Percentiles rank a stretch among this genome's conserved stretches.
These are phyloP conservation scores for Bombus superbus DNA, from an alignment of 1,140 invertebrate species.

Conservation along the genomic window DNA sequence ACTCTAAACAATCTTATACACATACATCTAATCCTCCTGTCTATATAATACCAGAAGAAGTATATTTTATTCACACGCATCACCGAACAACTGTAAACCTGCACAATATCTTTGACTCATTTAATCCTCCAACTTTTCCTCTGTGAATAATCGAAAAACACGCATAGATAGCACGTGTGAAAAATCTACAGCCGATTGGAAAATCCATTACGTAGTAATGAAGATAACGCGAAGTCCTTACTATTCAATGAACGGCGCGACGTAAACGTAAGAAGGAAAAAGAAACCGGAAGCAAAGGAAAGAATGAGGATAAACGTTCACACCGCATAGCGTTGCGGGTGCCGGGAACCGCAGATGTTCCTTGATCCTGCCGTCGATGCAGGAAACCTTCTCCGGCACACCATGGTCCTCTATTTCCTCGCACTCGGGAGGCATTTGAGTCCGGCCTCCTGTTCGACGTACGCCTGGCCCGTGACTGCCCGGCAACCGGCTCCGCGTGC, in stretches of 20 bases:
- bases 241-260: too few species aligned
- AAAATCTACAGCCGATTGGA: neutral
- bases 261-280: neutral
- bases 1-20: neutral
- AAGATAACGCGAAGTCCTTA: neutral
- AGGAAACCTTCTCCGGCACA: constrained; percentile 47
- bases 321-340: constrained; percentile 44
- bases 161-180: neutral
- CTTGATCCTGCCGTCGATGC: constrained; percentile 45
- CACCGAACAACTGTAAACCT: neutral
- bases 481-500: constrained; percentile 50
- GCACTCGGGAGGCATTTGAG: constrained; percentile 55
- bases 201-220: neutral
- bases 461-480: constrained; percentile 57
- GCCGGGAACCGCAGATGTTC: constrained; percentile 25
- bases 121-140: neutral
- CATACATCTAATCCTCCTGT: neutral
- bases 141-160: neutral
- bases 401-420: constrained; percentile 50
- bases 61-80: neutral
- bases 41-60: neutral
- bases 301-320: neutral
- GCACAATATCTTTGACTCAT: neutral
- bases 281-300: neutral
- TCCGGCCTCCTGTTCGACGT: constrained; percentile 35